A percentile compares a stretch with the other conserved stretches of the same genome.
Evolutionary conservation across 2,888 invertebrate species (phyloP).

Genomic region (Melitaea athalia): DNA sequence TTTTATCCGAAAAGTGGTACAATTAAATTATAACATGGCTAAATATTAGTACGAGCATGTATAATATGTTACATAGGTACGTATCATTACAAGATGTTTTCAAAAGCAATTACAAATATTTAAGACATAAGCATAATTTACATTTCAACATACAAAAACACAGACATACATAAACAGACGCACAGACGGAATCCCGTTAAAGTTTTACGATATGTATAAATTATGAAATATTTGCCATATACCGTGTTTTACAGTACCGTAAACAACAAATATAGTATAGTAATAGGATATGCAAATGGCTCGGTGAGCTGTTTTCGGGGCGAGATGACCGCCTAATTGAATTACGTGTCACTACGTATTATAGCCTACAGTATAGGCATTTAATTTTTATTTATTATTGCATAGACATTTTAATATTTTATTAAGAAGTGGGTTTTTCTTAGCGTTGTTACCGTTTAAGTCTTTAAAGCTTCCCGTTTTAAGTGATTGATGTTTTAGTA

Average conservation of each 20-base stretch:
- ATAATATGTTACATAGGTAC: too few relatives aligned
- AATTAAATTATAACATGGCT: too few relatives aligned
- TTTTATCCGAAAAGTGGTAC: too few relatives aligned
- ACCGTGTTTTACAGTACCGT: conserved; percentile 29
- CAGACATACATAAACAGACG: not conserved
- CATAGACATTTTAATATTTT: not conserved
- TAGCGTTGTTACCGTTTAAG: not conserved
- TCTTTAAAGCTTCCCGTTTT: not conserved
- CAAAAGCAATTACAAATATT: too few relatives aligned
- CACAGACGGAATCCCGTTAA: not conserved
- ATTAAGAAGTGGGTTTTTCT: not conserved
- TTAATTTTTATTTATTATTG: conserved; percentile 5
- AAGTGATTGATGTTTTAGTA: too few relatives aligned
- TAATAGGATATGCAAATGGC: conserved; percentile 58
- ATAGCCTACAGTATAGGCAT: not conserved
- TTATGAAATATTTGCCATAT: conserved; percentile 1
- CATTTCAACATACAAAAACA: not conserved
- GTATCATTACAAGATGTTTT: too few relatives aligned
- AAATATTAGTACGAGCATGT: too few relatives aligned
- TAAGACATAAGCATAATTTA: too few relatives aligned
- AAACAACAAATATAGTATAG: conserved; percentile 21
- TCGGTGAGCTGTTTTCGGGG: conserved; percentile 55
- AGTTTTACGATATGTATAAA: not conserved
- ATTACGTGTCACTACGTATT: conserved; percentile 59
- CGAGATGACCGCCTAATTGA: conserved; percentile 56